Evolutionary conservation across 2,113 vertebrate species (phyloP), one percentile per base, ranked within the genome.

Genomic region (Petaurus breviceps): DNA sequence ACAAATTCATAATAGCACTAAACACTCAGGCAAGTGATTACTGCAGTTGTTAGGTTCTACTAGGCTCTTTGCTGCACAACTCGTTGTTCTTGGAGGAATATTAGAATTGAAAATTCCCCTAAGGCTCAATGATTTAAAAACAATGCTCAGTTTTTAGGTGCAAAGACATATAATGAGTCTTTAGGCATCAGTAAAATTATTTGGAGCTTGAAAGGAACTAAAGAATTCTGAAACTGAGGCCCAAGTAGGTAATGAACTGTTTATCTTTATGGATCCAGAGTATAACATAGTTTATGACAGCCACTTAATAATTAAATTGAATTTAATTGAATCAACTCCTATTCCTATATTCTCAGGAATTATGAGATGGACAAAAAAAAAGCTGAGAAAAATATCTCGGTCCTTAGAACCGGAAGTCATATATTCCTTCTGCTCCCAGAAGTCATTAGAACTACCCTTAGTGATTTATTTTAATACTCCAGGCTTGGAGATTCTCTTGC

Each of bases 1-100:
- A 77, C 92, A 95, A 92, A 95, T 53, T 90, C 89, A 26, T 51
- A 77, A 47, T 94, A 84, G 52, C 61, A 77, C 37, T n/a, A 77
- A 77, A n/a, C 37, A n/a, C 61, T 19, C 61, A 68, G 14, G n/a
- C 3, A 77, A 77, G 61, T n/a, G 31, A n/a, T 77, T n/a, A 77
- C 61, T 77, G n/a, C 14, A n/a, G 37, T 2, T 77, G 4, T 77
- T 77, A n/a, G 4, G 14, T 77, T n/a, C 14, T 77, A n/a, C 61
- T n/a, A 19, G 14, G 14, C 37, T n/a, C 14, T n/a, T 77, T n/a
- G 14, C 61, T 77, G n/a, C n/a, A 14, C 89, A 94, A 94, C 25
- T n/a, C 91, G 43, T 22, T 92, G 50, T 28, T 16, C 91, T 95
- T 91, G 91, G 93, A 93, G 50, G 50, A 77, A 54, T 51, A 89